phyloP scores from a whole-genome alignment of 2,797 vertebrate genomes.

The Labeo calbasu region DNA sequence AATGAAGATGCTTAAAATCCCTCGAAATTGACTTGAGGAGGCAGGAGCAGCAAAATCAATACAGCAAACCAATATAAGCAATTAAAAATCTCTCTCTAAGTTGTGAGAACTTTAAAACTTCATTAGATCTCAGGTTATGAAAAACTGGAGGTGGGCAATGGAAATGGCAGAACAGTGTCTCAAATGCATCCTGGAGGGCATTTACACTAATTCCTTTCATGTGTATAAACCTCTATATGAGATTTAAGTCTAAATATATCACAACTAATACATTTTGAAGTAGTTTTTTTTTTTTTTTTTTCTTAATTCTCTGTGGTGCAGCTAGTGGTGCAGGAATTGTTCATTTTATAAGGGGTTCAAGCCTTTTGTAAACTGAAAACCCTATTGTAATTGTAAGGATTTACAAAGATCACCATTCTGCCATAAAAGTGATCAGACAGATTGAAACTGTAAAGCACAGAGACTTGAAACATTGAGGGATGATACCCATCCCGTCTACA shows the following conservation, averaged over 20 bases:
- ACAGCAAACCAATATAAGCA: slow-evolving; percentile 44
- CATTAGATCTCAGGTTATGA: not conserved
- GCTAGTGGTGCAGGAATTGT: not conserved
- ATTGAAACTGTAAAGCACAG: not conserved
- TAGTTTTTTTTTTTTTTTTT: not conserved
- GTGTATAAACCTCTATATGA: not conserved
- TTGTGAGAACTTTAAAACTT: not conserved
- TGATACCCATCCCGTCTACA: not conserved
- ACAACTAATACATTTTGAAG: too few species aligned
- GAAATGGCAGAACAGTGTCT: not conserved
- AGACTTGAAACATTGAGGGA: not conserved
- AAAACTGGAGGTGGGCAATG: not conserved
- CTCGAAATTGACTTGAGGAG: slow-evolving; percentile 37
- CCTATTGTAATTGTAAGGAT: not conserved
- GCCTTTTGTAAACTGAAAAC: not conserved
- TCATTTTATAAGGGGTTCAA: not conserved
- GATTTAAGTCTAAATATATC: not conserved
- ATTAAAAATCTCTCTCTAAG: slow-evolving; percentile 24
- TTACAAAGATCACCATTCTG: not conserved
- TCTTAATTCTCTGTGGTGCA: not conserved
- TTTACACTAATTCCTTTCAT: not conserved
- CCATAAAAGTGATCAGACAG: not conserved
- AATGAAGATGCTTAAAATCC: slow-evolving; percentile 44
- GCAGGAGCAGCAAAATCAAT: slow-evolving; percentile 44
- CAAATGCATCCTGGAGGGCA: not conserved